Evolutionary conservation across 2,113 vertebrate genomes (phyloP), one percentile per base, ranked within the genome.

Genomic region (Poeciliopsis retropinna): DNA sequence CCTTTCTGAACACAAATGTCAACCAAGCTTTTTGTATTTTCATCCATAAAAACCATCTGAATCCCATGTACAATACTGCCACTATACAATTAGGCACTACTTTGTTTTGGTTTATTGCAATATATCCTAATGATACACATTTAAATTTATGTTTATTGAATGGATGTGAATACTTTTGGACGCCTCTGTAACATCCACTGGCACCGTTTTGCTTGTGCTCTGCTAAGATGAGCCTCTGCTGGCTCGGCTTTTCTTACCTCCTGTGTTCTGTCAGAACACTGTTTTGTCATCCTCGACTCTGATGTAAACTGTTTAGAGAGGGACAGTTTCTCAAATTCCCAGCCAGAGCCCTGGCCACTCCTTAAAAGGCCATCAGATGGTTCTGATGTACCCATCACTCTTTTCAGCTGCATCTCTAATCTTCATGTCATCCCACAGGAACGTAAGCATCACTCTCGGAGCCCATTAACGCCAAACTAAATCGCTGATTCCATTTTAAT

Each of bases 301-400:
- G 68, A 66, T 89, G 85, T 89, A 93, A 94, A 94, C 91, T 92
- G 92, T 94, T 94, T 94, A 91, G 80, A 92, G 73, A 79, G 66
- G 70, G 72, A 90, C 85, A 88, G 82, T 79, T 87, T 90, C 81
- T 85, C 80, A 77, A 64, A 73, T 67, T 87, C 80, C 65, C 67
- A 62, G 72, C 72, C 78, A 34, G 88, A 83, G 81, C 73, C 54
- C 14, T 19, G 37, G 80, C 64, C 77, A 67, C 87, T 92, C 94
- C 94, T 91, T 95, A 94, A 92, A 94, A 93, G 94, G 93, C 79
- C 86, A 86, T 78, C 6, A 34, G 74, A 78, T 72, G 51, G 71
- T 28, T 25, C 70, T 64, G 73, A 68, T 70, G 88, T 68, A 88
- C 81, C 91, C 82, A 87, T 71, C 79, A 32, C 47, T 79, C 73